Conservation (phyloP, 2,888 invertebrate species). For the Eupithecia centaureata region DNA sequence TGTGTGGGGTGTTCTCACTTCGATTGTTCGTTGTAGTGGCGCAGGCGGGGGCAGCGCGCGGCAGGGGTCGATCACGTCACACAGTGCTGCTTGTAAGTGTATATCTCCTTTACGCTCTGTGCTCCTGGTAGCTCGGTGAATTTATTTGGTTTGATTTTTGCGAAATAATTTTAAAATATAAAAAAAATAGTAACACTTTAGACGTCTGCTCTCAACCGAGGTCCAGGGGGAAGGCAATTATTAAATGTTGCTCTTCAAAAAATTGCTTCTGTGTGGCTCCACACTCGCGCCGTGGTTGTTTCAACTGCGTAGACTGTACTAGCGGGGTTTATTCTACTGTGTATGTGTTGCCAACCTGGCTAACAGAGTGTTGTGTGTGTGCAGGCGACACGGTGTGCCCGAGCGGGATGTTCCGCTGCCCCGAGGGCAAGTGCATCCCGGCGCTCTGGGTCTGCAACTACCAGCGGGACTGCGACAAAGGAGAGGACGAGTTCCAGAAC, state of each 20-base stretch:
- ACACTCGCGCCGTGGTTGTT: not conserved
- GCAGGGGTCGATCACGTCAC: too few species aligned
- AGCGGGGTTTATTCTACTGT: not conserved
- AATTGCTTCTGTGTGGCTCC: not conserved
- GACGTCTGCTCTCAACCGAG: too few species aligned
- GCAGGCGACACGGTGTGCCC: slow-evolving; percentile 86
- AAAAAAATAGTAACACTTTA: too few species aligned
- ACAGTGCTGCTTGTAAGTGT: too few species aligned
- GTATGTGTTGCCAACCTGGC: not conserved
- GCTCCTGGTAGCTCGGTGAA: too few species aligned
- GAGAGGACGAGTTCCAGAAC: slow-evolving; percentile 94
- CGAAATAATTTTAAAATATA: too few species aligned
- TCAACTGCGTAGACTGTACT: not conserved
- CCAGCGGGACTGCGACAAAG: slow-evolving; percentile 96
- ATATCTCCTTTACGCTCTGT: too few species aligned
- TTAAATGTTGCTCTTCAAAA: not conserved
- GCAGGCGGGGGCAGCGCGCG: too few species aligned
- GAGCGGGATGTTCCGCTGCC: slow-evolving; percentile 91
- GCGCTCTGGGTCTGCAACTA: slow-evolving; percentile 95
- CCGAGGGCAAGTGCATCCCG: slow-evolving; percentile 94
- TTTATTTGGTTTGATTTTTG: too few species aligned
- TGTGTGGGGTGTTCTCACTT: too few species aligned
- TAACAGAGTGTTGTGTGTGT: slow-evolving; percentile 9
- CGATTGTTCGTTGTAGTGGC: too few species aligned
- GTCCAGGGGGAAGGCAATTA: too few species aligned